A percentile compares a stretch with the other conserved stretches of the same genome.
These are phyloP conservation scores for Eupithecia abbreviata DNA, from an alignment of 2,888 invertebrate genomes.

Conservation along the genomic window DNA sequence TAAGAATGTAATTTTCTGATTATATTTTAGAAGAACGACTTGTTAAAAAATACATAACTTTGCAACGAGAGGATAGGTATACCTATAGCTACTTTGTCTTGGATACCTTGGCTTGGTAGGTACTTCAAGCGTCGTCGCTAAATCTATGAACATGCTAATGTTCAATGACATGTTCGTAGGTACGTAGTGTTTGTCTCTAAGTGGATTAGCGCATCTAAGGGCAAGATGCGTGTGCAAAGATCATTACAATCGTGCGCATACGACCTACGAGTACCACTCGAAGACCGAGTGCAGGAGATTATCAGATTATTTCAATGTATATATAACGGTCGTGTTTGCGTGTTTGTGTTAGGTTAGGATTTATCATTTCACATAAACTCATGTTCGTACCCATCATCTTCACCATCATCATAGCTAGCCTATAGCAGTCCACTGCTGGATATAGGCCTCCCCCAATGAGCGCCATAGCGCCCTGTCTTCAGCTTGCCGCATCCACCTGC, in stretches of 20 bases:
- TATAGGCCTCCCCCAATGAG: too few species aligned
- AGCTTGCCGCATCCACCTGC: too few species aligned
- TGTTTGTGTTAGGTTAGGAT: conserved; percentile 4
- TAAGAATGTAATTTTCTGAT: neutral
- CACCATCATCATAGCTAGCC: too few species aligned
- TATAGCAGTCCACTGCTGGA: too few species aligned
- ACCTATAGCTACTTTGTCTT: too few species aligned
- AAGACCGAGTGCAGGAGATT: conserved; percentile 44
- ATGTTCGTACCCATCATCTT: neutral
- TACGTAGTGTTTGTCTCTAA: conserved; percentile 59
- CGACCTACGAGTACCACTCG: conserved; percentile 52
- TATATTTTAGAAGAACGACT: too few species aligned
- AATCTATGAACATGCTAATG: conserved; percentile 17
- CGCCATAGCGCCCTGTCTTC: too few species aligned
- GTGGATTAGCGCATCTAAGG: conserved; percentile 69
- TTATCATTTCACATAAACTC: neutral
- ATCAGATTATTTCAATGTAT: conserved; percentile 35
- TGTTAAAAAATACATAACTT: too few species aligned
- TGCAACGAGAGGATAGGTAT: neutral
- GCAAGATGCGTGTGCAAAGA: conserved; percentile 63
- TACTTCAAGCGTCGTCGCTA: neutral
- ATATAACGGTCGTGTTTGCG: neutral
- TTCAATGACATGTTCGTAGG: conserved; percentile 52
- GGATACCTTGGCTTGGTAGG: too few species aligned
- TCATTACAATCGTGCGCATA: conserved; percentile 58